Evolutionary conservation across 2,888 invertebrate species (phyloP).

Genomic region (Cheilosia urbana): DNA sequence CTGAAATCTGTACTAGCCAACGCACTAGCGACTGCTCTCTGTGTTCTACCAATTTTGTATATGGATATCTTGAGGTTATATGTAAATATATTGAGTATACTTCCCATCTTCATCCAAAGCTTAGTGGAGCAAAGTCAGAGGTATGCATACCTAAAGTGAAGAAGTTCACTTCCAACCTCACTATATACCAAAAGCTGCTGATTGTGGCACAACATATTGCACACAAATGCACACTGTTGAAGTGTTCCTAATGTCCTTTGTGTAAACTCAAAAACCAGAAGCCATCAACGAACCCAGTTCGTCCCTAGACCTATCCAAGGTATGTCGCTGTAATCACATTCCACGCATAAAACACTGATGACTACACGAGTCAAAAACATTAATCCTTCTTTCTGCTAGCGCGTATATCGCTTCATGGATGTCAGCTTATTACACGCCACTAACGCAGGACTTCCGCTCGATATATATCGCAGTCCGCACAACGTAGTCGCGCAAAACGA

Average conservation of each 20-base stretch:
- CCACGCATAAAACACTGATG: conserved; percentile 15
- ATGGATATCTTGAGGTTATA: too few relatives aligned
- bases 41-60: too few relatives aligned
- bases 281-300: neutral
- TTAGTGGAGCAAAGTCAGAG: too few relatives aligned
- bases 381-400: conserved; percentile 20
- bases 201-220: too few relatives aligned
- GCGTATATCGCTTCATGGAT: conserved; percentile 32
- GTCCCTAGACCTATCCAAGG: conserved; percentile 2
- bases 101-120: too few relatives aligned
- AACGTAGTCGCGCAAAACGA: conserved; percentile 46
- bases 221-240: too few relatives aligned
- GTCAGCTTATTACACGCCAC: conserved; percentile 65
- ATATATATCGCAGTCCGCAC: conserved; percentile 24
- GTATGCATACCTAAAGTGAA: too few relatives aligned
- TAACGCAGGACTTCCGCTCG: conserved; percentile 58
- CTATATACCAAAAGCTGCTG: too few relatives aligned
- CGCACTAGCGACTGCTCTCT: too few relatives aligned
- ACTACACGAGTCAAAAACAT: conserved; percentile 28
- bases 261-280: neutral
- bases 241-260: neutral
- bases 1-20: too few relatives aligned
- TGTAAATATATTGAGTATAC: too few relatives aligned
- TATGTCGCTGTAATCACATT: conserved; percentile 20
- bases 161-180: too few relatives aligned